Percentiles rank a stretch among this genome's conserved stretches.
These are phyloP conservation scores for Scaptomyza graminum DNA, from an alignment of 1,140 invertebrate species.

Conservation along the genomic window DNA sequence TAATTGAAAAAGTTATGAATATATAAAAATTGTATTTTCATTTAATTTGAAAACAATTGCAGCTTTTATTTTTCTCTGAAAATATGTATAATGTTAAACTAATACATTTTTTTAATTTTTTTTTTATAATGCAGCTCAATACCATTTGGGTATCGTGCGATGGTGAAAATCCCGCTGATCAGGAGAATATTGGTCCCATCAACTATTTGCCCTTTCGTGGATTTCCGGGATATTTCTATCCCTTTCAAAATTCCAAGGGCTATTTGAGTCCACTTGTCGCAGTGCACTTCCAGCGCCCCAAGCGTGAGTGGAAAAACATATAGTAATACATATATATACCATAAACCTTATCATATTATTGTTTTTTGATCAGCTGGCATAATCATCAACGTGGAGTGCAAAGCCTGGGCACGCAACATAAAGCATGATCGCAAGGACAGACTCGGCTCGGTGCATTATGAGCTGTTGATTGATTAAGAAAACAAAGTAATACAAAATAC, in stretches of 20 bases:
- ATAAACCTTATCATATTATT: background rate
- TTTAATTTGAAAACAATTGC: too few relatives aligned
- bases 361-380: conserved; percentile 88
- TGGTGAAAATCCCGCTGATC: conserved; percentile 94
- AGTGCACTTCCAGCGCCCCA: conserved; percentile 91
- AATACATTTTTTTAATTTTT: too few relatives aligned
- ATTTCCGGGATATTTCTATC: conserved; percentile 93
- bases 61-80: too few relatives aligned
- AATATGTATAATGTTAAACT: background rate
- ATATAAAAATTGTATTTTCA: too few relatives aligned
- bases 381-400: conserved; percentile 95
- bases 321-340: background rate
- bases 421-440: conserved; percentile 90
- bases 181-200: conserved; percentile 93
- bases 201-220: conserved; percentile 89
- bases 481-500: conserved; percentile 10
- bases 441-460: conserved; percentile 94
- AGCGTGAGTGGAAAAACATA: conserved; percentile 86
- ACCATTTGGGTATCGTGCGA: conserved; percentile 95
- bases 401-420: conserved; percentile 95
- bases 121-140: conserved; percentile 85
- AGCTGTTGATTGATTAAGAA: conserved; percentile 93
- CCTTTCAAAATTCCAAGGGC: conserved; percentile 91
- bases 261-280: conserved; percentile 95
- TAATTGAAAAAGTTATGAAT: too few relatives aligned